phyloP scores from a whole-genome alignment of 2,113 vertebrate genomes.

The Sebastes fasciatus region DNA sequence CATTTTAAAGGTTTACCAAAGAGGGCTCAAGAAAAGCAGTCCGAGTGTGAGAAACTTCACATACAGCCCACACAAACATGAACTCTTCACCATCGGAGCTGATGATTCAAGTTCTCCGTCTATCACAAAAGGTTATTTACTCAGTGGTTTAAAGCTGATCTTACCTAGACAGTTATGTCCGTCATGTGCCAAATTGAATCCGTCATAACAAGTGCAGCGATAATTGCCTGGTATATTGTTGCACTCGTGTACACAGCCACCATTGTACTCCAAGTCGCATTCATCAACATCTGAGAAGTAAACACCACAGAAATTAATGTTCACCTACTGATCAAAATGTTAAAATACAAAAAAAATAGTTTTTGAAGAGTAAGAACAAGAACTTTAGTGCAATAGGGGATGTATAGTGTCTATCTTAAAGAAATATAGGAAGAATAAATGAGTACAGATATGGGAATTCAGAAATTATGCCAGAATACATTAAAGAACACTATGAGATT shows the following conservation, averaged over 20 bases:
- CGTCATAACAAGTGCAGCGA: conserved; percentile 96
- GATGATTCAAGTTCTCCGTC: conserved; percentile 2
- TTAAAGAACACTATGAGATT: background rate
- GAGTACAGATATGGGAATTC: background rate
- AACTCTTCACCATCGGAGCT: conserved; percentile 29
- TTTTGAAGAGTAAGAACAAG: background rate
- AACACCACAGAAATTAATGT: conserved; percentile 70
- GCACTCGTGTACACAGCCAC: conserved; percentile 97
- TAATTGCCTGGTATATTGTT: conserved; percentile 98
- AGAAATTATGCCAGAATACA: background rate
- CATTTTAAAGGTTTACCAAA: conserved; percentile 4
- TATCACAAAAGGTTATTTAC: background rate
- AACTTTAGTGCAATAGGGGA: background rate
- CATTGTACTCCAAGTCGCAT: conserved; percentile 93
- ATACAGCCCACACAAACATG: conserved; percentile 45
- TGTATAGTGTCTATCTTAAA: background rate
- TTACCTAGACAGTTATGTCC: conserved; percentile 99
- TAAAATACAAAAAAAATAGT: background rate
- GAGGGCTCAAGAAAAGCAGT: background rate
- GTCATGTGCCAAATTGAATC: conserved; percentile 95
- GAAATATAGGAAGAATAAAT: background rate
- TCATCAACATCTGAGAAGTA: conserved; percentile 91
- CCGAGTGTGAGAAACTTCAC: conserved; percentile 43
- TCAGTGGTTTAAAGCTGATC: conserved; percentile 48
- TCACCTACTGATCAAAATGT: conserved; percentile 30